Conservation (phyloP, 2,888 invertebrate species). For the Agrotis segetum region DNA sequence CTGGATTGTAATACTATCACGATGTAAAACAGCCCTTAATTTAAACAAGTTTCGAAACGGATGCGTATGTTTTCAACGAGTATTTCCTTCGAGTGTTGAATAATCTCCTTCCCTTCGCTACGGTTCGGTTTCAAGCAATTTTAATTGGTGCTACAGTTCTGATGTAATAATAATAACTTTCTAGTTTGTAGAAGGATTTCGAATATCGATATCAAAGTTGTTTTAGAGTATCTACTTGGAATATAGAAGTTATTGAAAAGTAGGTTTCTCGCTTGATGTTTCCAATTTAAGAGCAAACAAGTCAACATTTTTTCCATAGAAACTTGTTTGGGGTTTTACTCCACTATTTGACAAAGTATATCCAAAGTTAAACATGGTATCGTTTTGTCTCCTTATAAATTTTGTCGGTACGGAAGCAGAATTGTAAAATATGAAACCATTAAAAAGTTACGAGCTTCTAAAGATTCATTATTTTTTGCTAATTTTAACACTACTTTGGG, state of each 20-base stretch:
- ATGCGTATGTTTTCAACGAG: constrained; percentile 14
- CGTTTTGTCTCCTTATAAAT: no score
- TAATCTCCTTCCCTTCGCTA: constrained; percentile 47
- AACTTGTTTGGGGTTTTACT: no score
- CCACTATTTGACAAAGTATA: no score
- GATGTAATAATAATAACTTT: constrained; percentile 42
- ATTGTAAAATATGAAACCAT: no score
- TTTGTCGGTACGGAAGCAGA: no score
- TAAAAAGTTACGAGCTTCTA: no score
- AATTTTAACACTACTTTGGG: no score
- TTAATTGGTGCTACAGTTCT: constrained; percentile 42
- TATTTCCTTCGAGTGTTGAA: constrained; percentile 47
- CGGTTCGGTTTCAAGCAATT: constrained; percentile 36
- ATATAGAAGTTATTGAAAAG: not conserved
- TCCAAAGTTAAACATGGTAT: no score
- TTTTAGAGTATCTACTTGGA: not conserved
- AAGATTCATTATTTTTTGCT: no score
- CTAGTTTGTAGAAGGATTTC: constrained; percentile 3
- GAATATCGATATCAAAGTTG: not conserved
- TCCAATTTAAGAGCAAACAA: constrained; percentile 6
- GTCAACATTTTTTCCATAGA: no score
- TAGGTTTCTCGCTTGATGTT: not conserved
- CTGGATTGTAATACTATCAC: not conserved
- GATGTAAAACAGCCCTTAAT: not conserved
- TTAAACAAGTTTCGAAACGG: constrained; percentile 35